Evolutionary conservation across 2,888 invertebrate genomes (phyloP).

Genomic region (Tryphoninae sp.): DNA sequence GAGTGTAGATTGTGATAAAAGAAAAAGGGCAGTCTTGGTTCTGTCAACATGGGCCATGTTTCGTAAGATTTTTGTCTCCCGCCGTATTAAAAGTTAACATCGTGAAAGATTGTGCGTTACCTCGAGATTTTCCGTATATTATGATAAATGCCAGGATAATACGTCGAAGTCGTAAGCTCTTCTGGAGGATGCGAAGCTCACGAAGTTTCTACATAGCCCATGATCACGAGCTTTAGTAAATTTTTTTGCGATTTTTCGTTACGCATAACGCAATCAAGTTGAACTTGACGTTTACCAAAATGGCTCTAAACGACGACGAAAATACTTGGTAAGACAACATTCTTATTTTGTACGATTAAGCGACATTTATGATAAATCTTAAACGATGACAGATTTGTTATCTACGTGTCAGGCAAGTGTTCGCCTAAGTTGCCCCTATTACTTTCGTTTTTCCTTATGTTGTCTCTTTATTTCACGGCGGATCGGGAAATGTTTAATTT

Average conservation of each 20-base stretch:
- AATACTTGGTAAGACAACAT: conserved; percentile 84
- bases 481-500: neutral
- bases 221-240: conserved; percentile 56
- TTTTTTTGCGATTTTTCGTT: conserved; percentile 25
- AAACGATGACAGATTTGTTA: conserved; percentile 5
- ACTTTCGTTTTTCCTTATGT: neutral
- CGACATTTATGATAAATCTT: conserved; percentile 2
- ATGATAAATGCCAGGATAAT: conserved; percentile 63
- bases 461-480: neutral
- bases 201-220: conserved; percentile 49
- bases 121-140: conserved; percentile 41
- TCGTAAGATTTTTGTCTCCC: conserved; percentile 58
- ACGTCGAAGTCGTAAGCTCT: conserved; percentile 56
- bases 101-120: conserved; percentile 7
- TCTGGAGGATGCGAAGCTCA: conserved; percentile 57
- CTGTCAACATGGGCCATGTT: conserved; percentile 61
- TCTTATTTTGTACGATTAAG: conserved; percentile 49
- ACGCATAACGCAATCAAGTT: conserved; percentile 22
- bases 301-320: conserved; percentile 85
- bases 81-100: neutral
- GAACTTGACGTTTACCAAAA: conserved; percentile 77
- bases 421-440: neutral
- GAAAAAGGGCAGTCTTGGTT: conserved; percentile 41
- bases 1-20: conserved; percentile 28
- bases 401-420: neutral